phyloP scores from a whole-genome alignment of 2,797 vertebrate species.

The Carcharodon carcharias region DNA sequence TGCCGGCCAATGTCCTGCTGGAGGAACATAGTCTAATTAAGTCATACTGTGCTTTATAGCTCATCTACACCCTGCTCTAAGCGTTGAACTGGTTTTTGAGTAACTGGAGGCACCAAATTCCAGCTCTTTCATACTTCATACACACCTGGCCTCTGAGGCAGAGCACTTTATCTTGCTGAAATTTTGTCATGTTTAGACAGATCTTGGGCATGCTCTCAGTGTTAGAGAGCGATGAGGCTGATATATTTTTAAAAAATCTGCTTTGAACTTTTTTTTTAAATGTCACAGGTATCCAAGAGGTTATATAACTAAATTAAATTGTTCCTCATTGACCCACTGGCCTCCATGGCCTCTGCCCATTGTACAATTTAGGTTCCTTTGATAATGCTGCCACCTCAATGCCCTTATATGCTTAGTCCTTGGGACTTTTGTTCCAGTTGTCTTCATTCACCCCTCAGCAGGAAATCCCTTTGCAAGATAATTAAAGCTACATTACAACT shows the following conservation, averaged over 20 bases:
- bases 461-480: neutral
- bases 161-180: neutral
- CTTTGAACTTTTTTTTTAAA: neutral
- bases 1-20: too few species aligned
- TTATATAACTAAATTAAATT: neutral
- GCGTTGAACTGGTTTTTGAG: neutral
- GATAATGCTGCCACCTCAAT: neutral
- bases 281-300: neutral
- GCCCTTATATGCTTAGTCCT: too few species aligned
- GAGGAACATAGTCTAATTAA: too few species aligned
- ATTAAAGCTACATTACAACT: neutral
- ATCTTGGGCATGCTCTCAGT: neutral
- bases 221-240: too few species aligned
- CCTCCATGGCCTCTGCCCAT: too few species aligned
- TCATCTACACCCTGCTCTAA: neutral
- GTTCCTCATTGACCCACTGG: neutral
- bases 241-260: neutral
- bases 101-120: constrained; percentile 24
- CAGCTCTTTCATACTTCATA: constrained; percentile 18
- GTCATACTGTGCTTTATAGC: neutral
- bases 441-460: neutral
- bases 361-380: neutral
- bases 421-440: neutral
- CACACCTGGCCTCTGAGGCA: neutral
- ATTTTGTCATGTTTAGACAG: constrained; percentile 7